Evolutionary conservation across 1,140 invertebrate genomes (phyloP).

Genomic region (Pseudobourletiella spinata): DNA sequence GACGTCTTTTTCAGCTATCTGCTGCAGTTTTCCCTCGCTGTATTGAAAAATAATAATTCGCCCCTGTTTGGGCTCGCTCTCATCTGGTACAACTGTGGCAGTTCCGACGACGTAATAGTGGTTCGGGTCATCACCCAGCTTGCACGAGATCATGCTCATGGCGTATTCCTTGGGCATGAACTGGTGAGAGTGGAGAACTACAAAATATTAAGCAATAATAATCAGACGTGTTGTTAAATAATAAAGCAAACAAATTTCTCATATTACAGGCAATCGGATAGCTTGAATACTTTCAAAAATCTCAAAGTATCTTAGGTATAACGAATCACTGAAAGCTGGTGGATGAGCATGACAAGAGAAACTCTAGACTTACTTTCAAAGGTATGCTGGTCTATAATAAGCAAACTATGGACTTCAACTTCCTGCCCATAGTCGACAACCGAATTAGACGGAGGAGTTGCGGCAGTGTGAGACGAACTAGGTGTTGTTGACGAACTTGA

Average conservation of each 20-base stretch:
- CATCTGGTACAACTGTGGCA: slow-evolving; percentile 84
- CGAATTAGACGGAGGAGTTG: not conserved
- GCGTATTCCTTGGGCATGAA: slow-evolving; percentile 81
- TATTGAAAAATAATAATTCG: slow-evolving; percentile 88
- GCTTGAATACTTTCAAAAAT: no score
- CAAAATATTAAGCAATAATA: slow-evolving; percentile 32
- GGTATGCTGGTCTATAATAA: slow-evolving; percentile 93
- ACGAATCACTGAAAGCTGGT: not conserved
- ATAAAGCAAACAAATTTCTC: no score
- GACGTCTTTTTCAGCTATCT: slow-evolving; percentile 91
- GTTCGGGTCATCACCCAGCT: slow-evolving; percentile 79
- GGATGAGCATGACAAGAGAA: no score
- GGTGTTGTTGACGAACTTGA: slow-evolving; percentile 11
- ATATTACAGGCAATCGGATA: no score
- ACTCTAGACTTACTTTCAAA: slow-evolving; percentile 73
- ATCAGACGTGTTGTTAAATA: no score
- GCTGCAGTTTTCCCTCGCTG: slow-evolving; percentile 76
- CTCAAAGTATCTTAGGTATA: no score
- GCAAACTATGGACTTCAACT: slow-evolving; percentile 82
- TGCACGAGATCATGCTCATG: slow-evolving; percentile 77
- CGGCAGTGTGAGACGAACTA: slow-evolving; percentile 2
- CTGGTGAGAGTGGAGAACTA: slow-evolving; percentile 84
- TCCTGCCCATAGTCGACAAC: slow-evolving; percentile 61
- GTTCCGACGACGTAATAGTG: slow-evolving; percentile 93
- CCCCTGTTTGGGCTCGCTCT: slow-evolving; percentile 82